Evolutionary conservation across 1,140 invertebrate genomes (phyloP), one percentile per base, ranked within the genome.

Genomic region (Dinoponera quadriceps): DNA sequence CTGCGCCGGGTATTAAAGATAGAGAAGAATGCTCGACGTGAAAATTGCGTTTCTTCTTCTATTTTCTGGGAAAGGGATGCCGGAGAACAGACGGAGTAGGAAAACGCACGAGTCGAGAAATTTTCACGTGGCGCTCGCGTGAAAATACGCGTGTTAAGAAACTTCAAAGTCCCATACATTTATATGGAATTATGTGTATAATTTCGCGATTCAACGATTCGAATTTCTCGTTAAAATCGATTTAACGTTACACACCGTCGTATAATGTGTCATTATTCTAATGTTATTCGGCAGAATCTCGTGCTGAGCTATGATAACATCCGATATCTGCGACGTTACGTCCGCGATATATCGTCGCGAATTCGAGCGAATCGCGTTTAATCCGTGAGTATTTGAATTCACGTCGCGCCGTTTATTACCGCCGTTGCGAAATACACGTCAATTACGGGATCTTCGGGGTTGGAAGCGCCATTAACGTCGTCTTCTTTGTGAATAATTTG

Each of bases 1-100:
- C n/a, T 14, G 44, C 25, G 75, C 14, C 38, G 75, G 71, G 75
- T 80, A 80, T 80, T 80, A 80, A 80, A 80, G 54, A 80, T 71
- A 71, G 38, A 48, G 63, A 69, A 78, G 65, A 71, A 80, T 80
- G 51, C 75, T 44, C 54, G 51, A 71, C 65, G 75, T 25, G 75
- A 80, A 71, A 80, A 80, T 80, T 71, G 33, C 75, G 51, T 80
- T 66, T 77, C 65, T 80, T 71, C 20, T 27, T 57, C 22, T 69
- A 59, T 57, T 55, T 77, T 80, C 25, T 22, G n/a, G 57, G 9
- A 18, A 57, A 51, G n/a, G 49, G 22, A 9, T 9, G 38, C 3
- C 38, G 38, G 11, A 25, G 55, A 13, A 59, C 11, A 0, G 1
- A 9, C 16, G 49, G 16, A 16, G 2, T 18, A 14, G 48, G 20